Conservation (phyloP, 1,140 invertebrate species). For the Mylabris phalerata region DNA sequence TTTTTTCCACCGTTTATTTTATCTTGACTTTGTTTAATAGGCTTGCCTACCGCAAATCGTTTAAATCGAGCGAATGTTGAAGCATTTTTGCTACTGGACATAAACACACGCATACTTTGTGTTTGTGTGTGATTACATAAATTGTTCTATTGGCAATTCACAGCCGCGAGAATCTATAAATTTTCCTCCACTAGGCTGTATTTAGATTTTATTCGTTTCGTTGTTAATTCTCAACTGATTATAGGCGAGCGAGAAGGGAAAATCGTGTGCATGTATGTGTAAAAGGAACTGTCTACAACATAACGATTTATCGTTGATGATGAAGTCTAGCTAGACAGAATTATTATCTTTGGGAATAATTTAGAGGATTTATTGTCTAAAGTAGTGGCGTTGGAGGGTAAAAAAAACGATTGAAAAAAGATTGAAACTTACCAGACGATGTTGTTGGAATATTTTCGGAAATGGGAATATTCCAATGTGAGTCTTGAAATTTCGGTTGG, state of each 20-base stretch:
- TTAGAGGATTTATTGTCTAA: background rate
- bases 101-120: conserved; percentile 6
- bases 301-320: conserved; percentile 4
- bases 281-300: conserved; percentile 9
- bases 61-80: background rate
- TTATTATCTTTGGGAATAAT: too few relatives aligned
- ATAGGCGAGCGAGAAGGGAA: conserved; percentile 4
- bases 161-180: conserved; percentile 21
- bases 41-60: background rate
- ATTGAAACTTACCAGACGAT: conserved; percentile 16
- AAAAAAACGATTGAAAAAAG: background rate
- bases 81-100: background rate
- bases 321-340: background rate
- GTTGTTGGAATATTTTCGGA: conserved; percentile 14
- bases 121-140: conserved; percentile 26
- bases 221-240: conserved; percentile 17
- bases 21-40: background rate
- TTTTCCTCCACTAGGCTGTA: conserved; percentile 20
- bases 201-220: conserved; percentile 21
- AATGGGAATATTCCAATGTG: conserved; percentile 1
- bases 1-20: background rate
- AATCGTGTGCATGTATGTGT: background rate
- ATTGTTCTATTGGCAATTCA: conserved; percentile 15
- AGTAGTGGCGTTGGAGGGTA: background rate
- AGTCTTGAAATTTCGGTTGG: conserved; percentile 5